Base-by-base conservation (phyloP, 2,888 invertebrate species). In the Drosophila longiperda region DNA sequence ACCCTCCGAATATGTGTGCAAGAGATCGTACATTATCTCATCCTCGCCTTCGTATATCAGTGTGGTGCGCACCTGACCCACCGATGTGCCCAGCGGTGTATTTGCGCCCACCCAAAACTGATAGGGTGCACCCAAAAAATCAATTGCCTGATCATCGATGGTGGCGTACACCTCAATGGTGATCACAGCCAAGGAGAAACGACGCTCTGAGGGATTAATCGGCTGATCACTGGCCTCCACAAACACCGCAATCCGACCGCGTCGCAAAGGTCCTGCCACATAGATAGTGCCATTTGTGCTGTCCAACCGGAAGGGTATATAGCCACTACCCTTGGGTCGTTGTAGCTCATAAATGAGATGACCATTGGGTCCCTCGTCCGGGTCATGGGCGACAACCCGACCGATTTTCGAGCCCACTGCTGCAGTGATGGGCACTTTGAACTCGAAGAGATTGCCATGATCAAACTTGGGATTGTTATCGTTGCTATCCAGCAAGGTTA, bases 81-180 rank as follows among this genome's bases (percentile, higher is more conserved):
- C 96, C 80, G 97, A 97, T 0, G 97, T 97, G 11, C 97, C 97
- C 73, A 97, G 94, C 0, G 96, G 96, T 7, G 97, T 97, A 87
- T 96, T 97, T n/a, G 95, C 95, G 0, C 97, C 97, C 36, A 97
- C 97, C 97, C 97, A 97, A 92, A 98, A 97, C 89, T 97, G 97
- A 85, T 97, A 98, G 0, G 97, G 97, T 1, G 97, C 95, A 33
- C 97, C 97, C 29, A 97, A 94, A 82, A 97, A 97, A 88, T 96
- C 96, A 3, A 97, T 97, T 40, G 94, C 94, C 59, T 95, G 95
- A 52, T 91, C 91, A 57, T 92, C 89, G 26, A 92, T 78, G 0
- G 91, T 91, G 64, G 94, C 94, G 59, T 95, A 94, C 0, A 97
- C 96, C 82, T 97, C 96, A 68, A 97, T 95, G 23, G 97, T 96